A percentile compares a stretch with the other conserved stretches of the same genome.
Conservation (phyloP, 2,888 invertebrate genomes). For the Dione vanillae region DNA sequence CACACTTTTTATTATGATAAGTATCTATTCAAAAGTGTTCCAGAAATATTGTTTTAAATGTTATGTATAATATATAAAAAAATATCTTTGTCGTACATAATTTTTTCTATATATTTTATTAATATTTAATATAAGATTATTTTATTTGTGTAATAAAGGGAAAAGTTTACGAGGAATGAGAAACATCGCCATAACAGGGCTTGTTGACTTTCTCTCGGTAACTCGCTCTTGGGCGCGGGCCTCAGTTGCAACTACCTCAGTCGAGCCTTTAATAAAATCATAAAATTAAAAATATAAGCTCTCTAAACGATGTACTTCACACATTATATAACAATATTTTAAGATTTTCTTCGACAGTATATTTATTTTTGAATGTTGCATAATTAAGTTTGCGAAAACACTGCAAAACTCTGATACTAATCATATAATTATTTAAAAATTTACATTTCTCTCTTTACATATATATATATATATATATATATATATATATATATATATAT, state of each 20-base stretch:
- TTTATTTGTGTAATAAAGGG: conserved; percentile 70
- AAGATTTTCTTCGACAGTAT: neutral
- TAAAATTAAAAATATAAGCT: conserved; percentile 13
- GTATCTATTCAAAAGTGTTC: neutral
- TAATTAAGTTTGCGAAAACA: too few species aligned
- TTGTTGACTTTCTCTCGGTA: conserved; percentile 72
- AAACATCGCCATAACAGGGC: conserved; percentile 78
- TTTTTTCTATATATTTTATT: neutral
- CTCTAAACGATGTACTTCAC: neutral
- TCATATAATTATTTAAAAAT: too few species aligned
- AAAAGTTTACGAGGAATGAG: conserved; percentile 74
- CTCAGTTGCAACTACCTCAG: conserved; percentile 48
- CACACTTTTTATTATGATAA: neutral
- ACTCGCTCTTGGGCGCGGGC: conserved; percentile 61
- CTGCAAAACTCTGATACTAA: too few species aligned
- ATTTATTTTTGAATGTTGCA: too few species aligned
- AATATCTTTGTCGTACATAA: neutral
- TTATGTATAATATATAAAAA: neutral
- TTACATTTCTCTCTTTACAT: too few species aligned
- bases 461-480: too few species aligned
- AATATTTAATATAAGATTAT: conserved; percentile 3
- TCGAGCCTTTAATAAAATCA: conserved; percentile 42
- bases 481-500: too few species aligned
- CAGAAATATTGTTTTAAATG: neutral
- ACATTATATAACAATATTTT: neutral